Percentiles rank a stretch among this genome's conserved stretches.
Conservation (phyloP, 1,140 invertebrate genomes). For the Meloidogyne exigua region DNA sequence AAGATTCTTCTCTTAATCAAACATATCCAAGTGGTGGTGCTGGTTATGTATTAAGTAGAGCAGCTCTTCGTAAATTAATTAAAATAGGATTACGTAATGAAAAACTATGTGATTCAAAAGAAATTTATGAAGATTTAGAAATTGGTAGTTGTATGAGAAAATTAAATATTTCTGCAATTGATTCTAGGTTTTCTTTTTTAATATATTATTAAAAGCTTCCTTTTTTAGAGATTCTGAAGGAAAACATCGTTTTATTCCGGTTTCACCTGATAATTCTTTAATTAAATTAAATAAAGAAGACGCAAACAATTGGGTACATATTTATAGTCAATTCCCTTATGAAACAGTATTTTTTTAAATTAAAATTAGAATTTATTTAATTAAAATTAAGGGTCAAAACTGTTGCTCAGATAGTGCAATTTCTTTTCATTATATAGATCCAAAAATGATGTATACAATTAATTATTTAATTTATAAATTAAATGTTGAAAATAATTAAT, state of each 20-base stretch:
- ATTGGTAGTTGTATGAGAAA: conserved; percentile 84
- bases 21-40: conserved; percentile 20
- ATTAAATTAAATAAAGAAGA: conserved; percentile 67
- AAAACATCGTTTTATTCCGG: conserved; percentile 84
- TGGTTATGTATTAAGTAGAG: conserved; percentile 23
- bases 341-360: conserved; percentile 71
- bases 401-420: conserved; percentile 74
- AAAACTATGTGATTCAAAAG: conserved; percentile 72
- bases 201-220: neutral
- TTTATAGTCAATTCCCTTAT: conserved; percentile 82
- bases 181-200: conserved; percentile 74
- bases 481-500: neutral
- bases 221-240: conserved; percentile 66
- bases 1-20: neutral
- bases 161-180: conserved; percentile 78
- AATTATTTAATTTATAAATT: conserved; percentile 83
- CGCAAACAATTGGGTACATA: conserved; percentile 73
- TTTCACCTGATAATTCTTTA: conserved; percentile 79
- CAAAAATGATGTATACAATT: conserved; percentile 88
- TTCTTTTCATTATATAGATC: conserved; percentile 87
- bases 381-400: conserved; percentile 7
- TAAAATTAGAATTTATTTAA: too few relatives aligned
- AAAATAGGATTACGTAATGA: conserved; percentile 71
- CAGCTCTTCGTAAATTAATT: conserved; percentile 12
- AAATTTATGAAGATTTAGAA: conserved; percentile 82